Base-by-base conservation (phyloP, 1,140 invertebrate species). In the Drosophila bocqueti region DNA sequence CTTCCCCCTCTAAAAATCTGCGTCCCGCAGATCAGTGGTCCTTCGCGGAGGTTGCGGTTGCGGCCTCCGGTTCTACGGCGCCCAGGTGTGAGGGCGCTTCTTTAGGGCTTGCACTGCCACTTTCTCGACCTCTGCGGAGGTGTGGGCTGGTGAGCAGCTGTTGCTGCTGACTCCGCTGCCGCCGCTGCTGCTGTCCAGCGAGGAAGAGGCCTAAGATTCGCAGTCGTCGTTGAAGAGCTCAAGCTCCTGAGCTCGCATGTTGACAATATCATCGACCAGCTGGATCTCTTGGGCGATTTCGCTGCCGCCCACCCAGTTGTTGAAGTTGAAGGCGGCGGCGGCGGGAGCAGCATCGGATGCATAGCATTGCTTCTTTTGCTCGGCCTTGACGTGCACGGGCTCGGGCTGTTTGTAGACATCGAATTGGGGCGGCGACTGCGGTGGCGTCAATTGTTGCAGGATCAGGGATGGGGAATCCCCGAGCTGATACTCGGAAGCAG, bases 191-290 rank as follows among this genome's bases (percentile, higher is more conserved):
- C 76, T 45, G 21, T 58, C 66, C 47, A 87, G 43, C 50, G 83
- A 83, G 11, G 93, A 94, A 18, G 91, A 84, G 2, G 94, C 94
- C 43, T 86, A 83, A 2, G 91, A 92, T 55, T 91, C 91, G 63
- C 71, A 94, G 93, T 92, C 91, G 58, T 92, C 86, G 36, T 81
- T 84, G n/a, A 60, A 54, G 18, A 81, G 29, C 21, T 87, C 82
- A 69, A 95, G 93, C 63, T 95, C 93, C 73, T 96, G 94, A 10
- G 95, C 94, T 24, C 95, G 95, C 63, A 94, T 94, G 7, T 95
- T 95, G 18, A 96, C 94, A 46, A 96, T 94, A 73, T 96, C 96
- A 76, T 96, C 96, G 2, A 96, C 95, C 2, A 94, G 94, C 74
- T 95, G 95, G 13, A 65, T 75, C n/a, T 90, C 80, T 5, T 79